Evolutionary conservation across 2,888 invertebrate genomes (phyloP).

Genomic region (Mythimna vitellina): DNA sequence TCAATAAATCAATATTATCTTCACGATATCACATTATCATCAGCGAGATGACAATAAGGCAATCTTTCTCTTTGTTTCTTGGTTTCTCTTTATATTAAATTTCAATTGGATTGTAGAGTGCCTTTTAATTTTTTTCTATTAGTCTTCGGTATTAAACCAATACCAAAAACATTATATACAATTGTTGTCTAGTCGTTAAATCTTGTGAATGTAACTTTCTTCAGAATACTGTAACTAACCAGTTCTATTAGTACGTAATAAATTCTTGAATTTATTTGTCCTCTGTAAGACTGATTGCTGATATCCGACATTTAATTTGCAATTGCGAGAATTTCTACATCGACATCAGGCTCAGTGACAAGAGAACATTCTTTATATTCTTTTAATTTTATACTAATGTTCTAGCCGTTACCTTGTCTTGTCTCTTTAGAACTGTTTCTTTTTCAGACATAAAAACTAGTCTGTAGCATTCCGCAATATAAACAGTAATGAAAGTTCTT

Average conservation of each 20-base stretch:
- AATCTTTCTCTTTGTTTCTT: too few relatives aligned
- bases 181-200: not conserved
- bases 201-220: constrained; percentile 31
- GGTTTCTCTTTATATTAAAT: too few relatives aligned
- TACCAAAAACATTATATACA: too few relatives aligned
- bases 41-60: too few relatives aligned
- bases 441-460: not conserved
- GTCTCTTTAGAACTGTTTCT: not conserved
- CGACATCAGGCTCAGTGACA: not conserved
- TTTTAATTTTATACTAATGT: not conserved
- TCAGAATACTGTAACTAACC: constrained; percentile 4
- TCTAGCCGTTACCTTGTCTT: not conserved
- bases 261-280: constrained; percentile 48
- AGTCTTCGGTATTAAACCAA: too few relatives aligned
- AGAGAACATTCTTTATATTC: not conserved
- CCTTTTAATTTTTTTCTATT: too few relatives aligned
- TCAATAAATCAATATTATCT: too few relatives aligned
- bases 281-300: constrained; percentile 31
- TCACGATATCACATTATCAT: too few relatives aligned
- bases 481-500: too few relatives aligned
- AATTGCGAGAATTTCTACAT: constrained; percentile 29
- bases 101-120: too few relatives aligned
- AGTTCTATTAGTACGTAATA: constrained; percentile 34
- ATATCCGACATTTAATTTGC: constrained; percentile 31
- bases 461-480: too few relatives aligned